Base-by-base conservation (phyloP, 1,140 invertebrate genomes). In the Whitmania pigra region DNA sequence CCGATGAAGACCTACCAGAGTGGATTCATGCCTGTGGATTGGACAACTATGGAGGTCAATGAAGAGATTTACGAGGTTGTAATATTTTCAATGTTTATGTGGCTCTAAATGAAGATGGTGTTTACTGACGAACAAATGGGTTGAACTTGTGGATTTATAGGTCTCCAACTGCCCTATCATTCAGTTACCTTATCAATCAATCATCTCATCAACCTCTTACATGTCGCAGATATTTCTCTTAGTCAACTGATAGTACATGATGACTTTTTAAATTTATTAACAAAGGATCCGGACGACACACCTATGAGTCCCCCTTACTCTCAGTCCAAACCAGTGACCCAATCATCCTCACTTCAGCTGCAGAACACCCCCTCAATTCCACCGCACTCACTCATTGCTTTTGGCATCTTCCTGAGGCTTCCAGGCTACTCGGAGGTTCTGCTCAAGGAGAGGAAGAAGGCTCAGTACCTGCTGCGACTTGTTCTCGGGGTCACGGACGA, bases 341-440 rank as follows among this genome's bases (percentile, higher is more conserved):
- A 31, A 27, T 54, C 69, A 20, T 40, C 53, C 3, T 31, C 31
- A 13, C 36, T 22, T 36, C 43, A 49, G 15, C 67, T 29, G 13
- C 67, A 40, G 67, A 36, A 7, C n/a, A 27, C 2, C 22, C 22
- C 67, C 27, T 86, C 75, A 22, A 89, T 94, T 43, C 92, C 93
- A 4, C 88, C 90, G 27, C 92, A 94, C 82, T 93, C 91, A 36
- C 84, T 95, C 40, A 88, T 90, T 15, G 92, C 92, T 2, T 92
- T 95, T 80, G 90, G 90, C 7, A 82, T 94, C 20, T 92, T 95
- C 78, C 83, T 95, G 13, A 85, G 91, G 63, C 81, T 95, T 72
- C 91, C 91, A 0, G 89, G 91, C 7, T 95, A 94, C 80, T 91
- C 92, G 0, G 90, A 92, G 79, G 89, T 92, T 5, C 78, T 96